These are phyloP conservation scores for Petrocephalus sullivani DNA, from an alignment of 2,797 vertebrate species.

Conservation along the genomic window DNA sequence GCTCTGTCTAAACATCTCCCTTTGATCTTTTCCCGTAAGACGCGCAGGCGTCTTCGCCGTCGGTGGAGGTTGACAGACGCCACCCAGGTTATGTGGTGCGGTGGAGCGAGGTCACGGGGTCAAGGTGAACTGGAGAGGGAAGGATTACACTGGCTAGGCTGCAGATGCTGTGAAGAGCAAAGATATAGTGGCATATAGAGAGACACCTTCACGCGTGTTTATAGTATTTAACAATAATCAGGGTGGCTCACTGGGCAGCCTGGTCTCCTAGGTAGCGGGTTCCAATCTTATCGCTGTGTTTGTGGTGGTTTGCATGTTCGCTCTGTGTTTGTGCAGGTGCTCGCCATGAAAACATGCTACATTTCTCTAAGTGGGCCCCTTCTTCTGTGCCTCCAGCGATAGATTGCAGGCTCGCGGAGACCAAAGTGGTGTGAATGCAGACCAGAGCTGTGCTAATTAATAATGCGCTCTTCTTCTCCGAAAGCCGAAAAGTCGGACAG, in stretches of 20 bases:
- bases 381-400: not conserved
- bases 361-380: not conserved
- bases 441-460: not conserved
- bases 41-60: not conserved
- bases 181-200: not conserved
- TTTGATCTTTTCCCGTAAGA: slow-evolving; percentile 6
- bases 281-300: not conserved
- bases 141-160: not conserved
- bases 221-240: not conserved
- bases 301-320: not conserved
- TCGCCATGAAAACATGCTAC: not conserved
- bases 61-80: not conserved
- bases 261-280: not conserved
- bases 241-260: no score
- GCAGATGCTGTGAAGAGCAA: not conserved
- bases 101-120: not conserved
- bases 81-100: slow-evolving; percentile 12
- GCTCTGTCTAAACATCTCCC: not conserved
- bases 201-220: not conserved
- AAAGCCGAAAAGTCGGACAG: not conserved
- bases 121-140: not conserved
- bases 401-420: not conserved
- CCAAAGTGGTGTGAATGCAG: not conserved
- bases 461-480: not conserved
- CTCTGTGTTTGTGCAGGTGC: not conserved